Evolutionary conservation across 1,140 invertebrate genomes (phyloP), one percentile per base, ranked within the genome.

Genomic region (Drosophila arawakana): DNA sequence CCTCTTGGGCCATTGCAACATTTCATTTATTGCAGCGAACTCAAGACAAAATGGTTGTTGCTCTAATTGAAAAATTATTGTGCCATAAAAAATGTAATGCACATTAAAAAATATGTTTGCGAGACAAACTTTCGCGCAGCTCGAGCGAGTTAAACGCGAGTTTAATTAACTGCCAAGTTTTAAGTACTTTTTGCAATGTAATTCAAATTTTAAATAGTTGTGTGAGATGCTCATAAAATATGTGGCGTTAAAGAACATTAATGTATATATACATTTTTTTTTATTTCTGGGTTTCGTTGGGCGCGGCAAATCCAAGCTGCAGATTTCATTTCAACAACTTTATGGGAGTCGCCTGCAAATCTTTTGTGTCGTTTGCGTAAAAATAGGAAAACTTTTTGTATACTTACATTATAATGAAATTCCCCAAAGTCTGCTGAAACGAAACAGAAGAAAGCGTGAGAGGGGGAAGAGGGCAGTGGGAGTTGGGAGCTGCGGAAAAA

Each of bases 61-160:
- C 61, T 74, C 74, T 88, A 86, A 86, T 88, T 89, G 84, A 86
- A 86, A 89, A 86, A 88, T 86, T 88, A 89, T 83, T 88, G 83
- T 76, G 69, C 84, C 84, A 83, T 86, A 78, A 86, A 86, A 88
- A 89, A 86, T 86, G 83, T 80, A 83, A 83, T 74, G 58, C 54
- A 47, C 60, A 57, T 80, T 30, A 60, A 77, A 70, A 72, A 78
- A 80, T 86, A 82, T 86, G 73, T 76, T 72, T 68, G 62, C 47
- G 34, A 15, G 54, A 13, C 69, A 35, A 77, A 68, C 54, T 67
- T 73, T 63, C 34, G 43, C 6, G 25, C 58, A 63, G 30, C 58
- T 57, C 52, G 67, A 61, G 69, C 62, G 55, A 52, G 54, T 76
- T 72, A 72, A 80, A 75, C 78, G 65, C 72, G 69, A 62, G 61